Evolutionary conservation across 2,797 vertebrate species (phyloP), one percentile per base, ranked within the genome.

Genomic region (Chromis chromis): DNA sequence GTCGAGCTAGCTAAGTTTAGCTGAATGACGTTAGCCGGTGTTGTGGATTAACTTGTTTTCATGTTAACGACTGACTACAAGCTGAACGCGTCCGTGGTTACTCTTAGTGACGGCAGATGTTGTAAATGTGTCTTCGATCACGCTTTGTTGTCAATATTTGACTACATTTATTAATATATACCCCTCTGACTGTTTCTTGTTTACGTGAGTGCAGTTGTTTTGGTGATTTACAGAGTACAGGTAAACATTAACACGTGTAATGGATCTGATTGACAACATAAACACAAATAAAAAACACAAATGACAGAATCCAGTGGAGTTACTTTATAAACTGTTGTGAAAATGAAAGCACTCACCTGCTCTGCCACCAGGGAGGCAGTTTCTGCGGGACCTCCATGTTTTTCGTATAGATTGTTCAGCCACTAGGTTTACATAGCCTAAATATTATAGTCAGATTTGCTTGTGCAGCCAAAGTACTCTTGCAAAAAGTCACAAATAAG

Each of bases 1-100:
- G 31, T 77, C 59, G 64, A 61, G 79, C 79, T 82, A 82, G 81
- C 88, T n/a, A 28, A 52, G 67, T 81, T 61, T 77, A 87, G 86
- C 82, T 50, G 53, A 22, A 57, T 42, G 68, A 59, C 70, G 74
- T 39, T 74, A 76, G 70, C 77, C 50, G 36, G 27, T 75, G 77
- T 67, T 74, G 1, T 66, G 62, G 66, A 52, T 69, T 53, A 78
- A 60, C 22, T 72, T 69, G 52, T 69, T 65, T 40, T 46, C 33
- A 17, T n/a, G 39, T 39, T 48, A 68, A 16, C 10, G 21, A 3
- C 40, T 44, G 66, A 66, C 49, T 33, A 0, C 7, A 13, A 12
- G 11, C 33, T 31, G 0, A 14, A 1, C 0, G 55, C 7, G 14
- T 21, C 8, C 2, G 27, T 17, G 12, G 28, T 22, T 16, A 27